A percentile compares a stretch with the other conserved stretches of the same genome.
Conservation (phyloP, 2,113 vertebrate genomes). For the Sebastes schlegelii region DNA sequence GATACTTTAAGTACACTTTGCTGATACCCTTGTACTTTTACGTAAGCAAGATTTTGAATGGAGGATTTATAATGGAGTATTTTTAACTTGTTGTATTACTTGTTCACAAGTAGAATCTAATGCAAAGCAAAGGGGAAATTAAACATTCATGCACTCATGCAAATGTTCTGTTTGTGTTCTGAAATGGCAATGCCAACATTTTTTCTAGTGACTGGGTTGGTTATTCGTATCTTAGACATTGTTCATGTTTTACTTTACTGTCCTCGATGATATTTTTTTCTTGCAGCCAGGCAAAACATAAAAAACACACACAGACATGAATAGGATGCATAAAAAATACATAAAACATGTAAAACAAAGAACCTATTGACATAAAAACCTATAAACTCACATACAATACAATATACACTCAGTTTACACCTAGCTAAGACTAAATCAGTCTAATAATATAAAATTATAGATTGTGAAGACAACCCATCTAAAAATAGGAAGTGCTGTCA, state of each 20-base stretch:
- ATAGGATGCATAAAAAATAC: neutral
- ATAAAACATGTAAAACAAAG: neutral
- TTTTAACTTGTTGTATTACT: neutral
- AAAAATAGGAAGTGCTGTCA: neutral
- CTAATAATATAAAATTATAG: no score
- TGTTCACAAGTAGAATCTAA: neutral
- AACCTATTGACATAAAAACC: no score
- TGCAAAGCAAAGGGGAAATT: neutral
- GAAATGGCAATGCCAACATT: no score
- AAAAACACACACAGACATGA: neutral
- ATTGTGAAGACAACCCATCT: no score
- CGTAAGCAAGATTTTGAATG: neutral
- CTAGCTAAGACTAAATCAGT: neutral
- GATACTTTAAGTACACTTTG: no score
- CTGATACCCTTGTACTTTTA: neutral
- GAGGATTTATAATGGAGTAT: neutral
- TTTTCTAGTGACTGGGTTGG: no score
- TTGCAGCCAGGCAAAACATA: neutral
- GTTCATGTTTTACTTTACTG: neutral
- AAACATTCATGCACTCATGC: neutral
- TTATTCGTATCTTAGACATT: neutral
- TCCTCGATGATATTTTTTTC: neutral
- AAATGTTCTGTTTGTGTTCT: neutral
- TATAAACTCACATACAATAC: neutral
- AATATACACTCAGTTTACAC: neutral